A percentile compares a stretch with the other conserved stretches of the same genome.
phyloP scores from a whole-genome alignment of 2,113 vertebrate species.

The Acanthisitta chloris region DNA sequence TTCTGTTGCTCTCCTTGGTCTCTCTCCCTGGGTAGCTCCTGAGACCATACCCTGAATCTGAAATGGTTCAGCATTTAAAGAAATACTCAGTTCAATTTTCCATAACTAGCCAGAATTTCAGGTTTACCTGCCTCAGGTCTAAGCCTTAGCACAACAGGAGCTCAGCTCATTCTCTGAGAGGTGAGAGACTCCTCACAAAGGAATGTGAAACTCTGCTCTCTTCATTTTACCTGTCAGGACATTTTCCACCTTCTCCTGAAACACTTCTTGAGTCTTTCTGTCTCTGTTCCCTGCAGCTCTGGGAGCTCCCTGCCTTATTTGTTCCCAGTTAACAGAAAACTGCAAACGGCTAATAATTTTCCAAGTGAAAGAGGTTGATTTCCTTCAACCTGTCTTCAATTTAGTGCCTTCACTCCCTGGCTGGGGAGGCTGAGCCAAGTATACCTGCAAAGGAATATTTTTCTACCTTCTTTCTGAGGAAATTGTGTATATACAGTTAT shows the following conservation, averaged over 20 bases:
- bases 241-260: background rate
- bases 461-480: background rate
- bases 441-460: background rate
- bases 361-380: background rate
- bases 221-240: background rate
- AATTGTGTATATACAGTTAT: background rate
- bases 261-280: background rate
- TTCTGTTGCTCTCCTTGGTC: background rate
- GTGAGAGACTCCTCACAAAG: background rate
- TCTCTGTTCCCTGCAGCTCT: background rate
- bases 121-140: background rate
- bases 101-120: background rate
- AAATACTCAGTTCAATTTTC: background rate
- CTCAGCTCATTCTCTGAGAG: background rate
- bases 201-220: background rate
- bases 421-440: background rate
- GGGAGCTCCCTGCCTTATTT: background rate
- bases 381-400: background rate
- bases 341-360: background rate
- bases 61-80: background rate
- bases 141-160: background rate
- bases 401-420: background rate
- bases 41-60: background rate
- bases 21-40: background rate
- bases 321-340: background rate